Evolutionary conservation across 2,113 vertebrate species (phyloP), one percentile per base, ranked within the genome.

Genomic region (Notiomystis cincta): DNA sequence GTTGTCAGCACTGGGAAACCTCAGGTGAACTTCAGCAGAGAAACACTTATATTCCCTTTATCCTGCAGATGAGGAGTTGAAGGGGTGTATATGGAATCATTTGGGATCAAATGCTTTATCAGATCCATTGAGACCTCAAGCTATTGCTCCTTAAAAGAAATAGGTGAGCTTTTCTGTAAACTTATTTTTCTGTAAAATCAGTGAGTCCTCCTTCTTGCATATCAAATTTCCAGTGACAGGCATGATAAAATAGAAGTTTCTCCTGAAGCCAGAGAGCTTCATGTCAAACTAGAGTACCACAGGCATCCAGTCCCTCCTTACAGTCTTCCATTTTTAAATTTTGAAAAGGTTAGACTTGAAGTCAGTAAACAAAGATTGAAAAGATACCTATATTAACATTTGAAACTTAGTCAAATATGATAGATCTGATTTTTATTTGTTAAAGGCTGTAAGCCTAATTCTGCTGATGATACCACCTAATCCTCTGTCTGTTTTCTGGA

Each of bases 41-140:
- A 98, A 97, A 66, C 96, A 98, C 87, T 98, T 94, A 27, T 95
- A 94, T 35, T 94, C 97, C 31, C 96, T 97, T 85, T 91, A 98
- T 89, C 90, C 98, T 92, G 97, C 98, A 98, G 98, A 98, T 33
- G 89, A 95, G 98, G 98, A 98, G 98, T 98, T 87, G 56, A 80
- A 79, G 2, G 15, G 14, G 5, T 16, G 30, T 56, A 20, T 48
- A 3, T 66, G 78, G 13, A 75, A 53, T 50, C 0, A 2, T 5
- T 23, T 81, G 54, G 54, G 27, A 44, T 65, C 54, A 40, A 18
- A 77, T 76, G 15, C 25, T 94, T 91, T 76, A 45, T 77, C 33
- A 81, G 40, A 66, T 47, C 23, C 1, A 3, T 54, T 77, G 45
- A 45, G 40, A 61, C 12, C 25, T 86, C 70, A 40, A 23, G 33